phyloP scores from a whole-genome alignment of 2,113 vertebrate species.

The Oophaga pumilio region DNA sequence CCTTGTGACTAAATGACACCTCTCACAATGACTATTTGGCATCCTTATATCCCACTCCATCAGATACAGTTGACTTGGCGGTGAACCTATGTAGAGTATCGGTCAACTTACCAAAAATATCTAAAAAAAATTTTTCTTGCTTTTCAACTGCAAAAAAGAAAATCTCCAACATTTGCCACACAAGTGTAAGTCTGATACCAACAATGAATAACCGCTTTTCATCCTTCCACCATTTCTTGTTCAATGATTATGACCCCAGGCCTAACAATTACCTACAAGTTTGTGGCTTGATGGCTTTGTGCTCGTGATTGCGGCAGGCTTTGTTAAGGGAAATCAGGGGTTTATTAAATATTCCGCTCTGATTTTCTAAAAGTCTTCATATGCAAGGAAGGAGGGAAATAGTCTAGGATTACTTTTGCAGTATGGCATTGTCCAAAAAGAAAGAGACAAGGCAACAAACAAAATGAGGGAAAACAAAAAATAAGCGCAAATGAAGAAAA shows the following conservation, averaged over 20 bases:
- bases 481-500: too few species aligned
- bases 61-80: constrained; percentile 51
- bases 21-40: constrained; percentile 24
- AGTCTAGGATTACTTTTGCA: neutral
- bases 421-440: neutral
- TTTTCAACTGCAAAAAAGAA: constrained; percentile 56
- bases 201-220: constrained; percentile 61
- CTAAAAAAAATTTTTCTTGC: neutral
- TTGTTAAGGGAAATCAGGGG: constrained; percentile 59
- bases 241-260: constrained; percentile 58
- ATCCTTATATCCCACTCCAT: constrained; percentile 17
- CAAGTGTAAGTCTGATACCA: constrained; percentile 58
- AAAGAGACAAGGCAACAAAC: neutral
- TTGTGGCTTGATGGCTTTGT: constrained; percentile 60
- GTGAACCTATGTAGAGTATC: neutral
- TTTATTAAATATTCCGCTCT: constrained; percentile 58
- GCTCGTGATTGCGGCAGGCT: constrained; percentile 55
- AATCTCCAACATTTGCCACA: constrained; percentile 61
- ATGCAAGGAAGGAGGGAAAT: neutral
- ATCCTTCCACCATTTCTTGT: constrained; percentile 58
- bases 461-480: neutral
- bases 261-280: constrained; percentile 62
- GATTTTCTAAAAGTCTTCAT: neutral
- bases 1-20: constrained; percentile 29
- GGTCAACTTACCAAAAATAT: constrained; percentile 36